A percentile compares a stretch with the other conserved stretches of the same genome.
Evolutionary conservation across 1,140 invertebrate genomes (phyloP).

Genomic region (Drosophila lini): DNA sequence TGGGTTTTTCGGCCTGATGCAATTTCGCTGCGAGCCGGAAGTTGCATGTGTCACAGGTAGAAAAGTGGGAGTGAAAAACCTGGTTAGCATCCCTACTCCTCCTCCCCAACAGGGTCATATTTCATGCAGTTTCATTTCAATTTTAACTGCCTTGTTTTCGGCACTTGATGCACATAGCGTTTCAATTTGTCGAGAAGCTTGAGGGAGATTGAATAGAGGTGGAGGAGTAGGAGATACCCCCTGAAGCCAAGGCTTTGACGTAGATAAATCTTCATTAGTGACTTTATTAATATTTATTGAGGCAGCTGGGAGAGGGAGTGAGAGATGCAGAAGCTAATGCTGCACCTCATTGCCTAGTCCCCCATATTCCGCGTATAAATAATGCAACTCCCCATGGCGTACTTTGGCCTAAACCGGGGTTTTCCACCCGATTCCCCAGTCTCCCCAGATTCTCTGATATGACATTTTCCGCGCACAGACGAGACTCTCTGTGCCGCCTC

Average conservation of each 20-base stretch:
- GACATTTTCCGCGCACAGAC: constrained; percentile 10
- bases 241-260: constrained; percentile 12
- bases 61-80: constrained; percentile 24
- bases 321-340: constrained; percentile 12
- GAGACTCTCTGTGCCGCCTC: neutral
- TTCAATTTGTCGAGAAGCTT: constrained; percentile 63
- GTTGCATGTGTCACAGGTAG: constrained; percentile 69
- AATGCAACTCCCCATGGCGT: constrained; percentile 65
- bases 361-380: constrained; percentile 58
- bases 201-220: constrained; percentile 4
- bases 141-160: constrained; percentile 46
- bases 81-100: neutral
- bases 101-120: constrained; percentile 25
- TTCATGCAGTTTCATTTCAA: constrained; percentile 58
- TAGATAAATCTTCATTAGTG: constrained; percentile 80
- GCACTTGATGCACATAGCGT: constrained; percentile 42
- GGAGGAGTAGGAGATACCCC: too few relatives aligned
- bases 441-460: constrained; percentile 24
- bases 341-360: neutral
- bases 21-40: constrained; percentile 76
- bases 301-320: neutral
- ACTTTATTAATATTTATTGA: constrained; percentile 82
- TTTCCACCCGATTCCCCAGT: neutral
- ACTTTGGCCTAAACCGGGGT: constrained; percentile 41
- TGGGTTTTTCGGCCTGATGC: constrained; percentile 66